phyloP scores from a whole-genome alignment of 2,797 vertebrate species.

The Pempheris klunzingeri region DNA sequence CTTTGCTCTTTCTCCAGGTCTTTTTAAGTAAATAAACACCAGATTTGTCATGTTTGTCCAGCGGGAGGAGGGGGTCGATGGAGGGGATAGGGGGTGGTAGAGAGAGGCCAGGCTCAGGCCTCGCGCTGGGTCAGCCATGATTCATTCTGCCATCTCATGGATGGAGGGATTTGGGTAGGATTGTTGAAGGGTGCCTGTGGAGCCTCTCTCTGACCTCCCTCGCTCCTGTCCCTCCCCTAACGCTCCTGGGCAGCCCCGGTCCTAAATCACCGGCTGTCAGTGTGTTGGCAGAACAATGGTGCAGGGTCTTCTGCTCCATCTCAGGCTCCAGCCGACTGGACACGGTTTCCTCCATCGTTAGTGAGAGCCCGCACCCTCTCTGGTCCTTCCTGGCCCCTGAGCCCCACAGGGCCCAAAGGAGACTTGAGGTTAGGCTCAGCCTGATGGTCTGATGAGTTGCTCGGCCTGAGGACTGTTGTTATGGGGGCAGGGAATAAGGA shows the following conservation, averaged over 20 bases:
- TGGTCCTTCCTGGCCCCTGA: slow-evolving; percentile 77
- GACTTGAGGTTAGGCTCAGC: slow-evolving; percentile 66
- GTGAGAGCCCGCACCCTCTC: slow-evolving; percentile 74
- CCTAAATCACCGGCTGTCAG: slow-evolving; percentile 90
- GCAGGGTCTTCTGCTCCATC: slow-evolving; percentile 77
- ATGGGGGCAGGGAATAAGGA: slow-evolving; percentile 46
- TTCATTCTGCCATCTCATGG: slow-evolving; percentile 89
- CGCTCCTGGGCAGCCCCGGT: slow-evolving; percentile 83
- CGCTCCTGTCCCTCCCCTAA: slow-evolving; percentile 83
- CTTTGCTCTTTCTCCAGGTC: slow-evolving; percentile 77
- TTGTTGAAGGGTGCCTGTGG: slow-evolving; percentile 84
- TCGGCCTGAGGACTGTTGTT: slow-evolving; percentile 43
- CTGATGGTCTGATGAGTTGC: slow-evolving; percentile 61
- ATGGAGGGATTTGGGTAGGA: slow-evolving; percentile 83
- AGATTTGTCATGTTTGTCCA: slow-evolving; percentile 87
- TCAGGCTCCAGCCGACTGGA: slow-evolving; percentile 82
- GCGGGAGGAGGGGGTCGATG: slow-evolving; percentile 69
- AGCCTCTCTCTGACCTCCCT: slow-evolving; percentile 81
- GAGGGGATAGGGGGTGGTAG: slow-evolving; percentile 50
- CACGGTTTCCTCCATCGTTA: slow-evolving; percentile 85
- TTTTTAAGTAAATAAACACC: slow-evolving; percentile 89
- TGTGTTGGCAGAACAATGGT: slow-evolving; percentile 87
- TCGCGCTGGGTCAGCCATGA: slow-evolving; percentile 84
- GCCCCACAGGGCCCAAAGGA: slow-evolving; percentile 69
- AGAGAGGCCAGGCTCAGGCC: slow-evolving; percentile 74